A percentile compares a stretch with the other conserved stretches of the same genome.
These are phyloP conservation scores for Brachyptera risi DNA, from an alignment of 2,888 invertebrate species.

Conservation along the genomic window DNA sequence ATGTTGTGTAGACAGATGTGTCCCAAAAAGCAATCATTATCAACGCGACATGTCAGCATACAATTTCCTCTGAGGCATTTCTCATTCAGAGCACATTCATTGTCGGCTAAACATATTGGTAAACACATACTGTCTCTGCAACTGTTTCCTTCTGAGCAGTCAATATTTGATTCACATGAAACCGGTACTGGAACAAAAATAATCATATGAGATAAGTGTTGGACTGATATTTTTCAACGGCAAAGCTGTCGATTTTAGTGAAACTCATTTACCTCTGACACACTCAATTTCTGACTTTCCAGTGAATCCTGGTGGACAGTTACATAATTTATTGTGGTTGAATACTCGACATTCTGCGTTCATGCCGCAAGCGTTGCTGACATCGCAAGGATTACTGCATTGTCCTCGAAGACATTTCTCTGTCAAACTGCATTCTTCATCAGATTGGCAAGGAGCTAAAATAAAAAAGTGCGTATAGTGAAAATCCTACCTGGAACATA, in stretches of 20 bases:
- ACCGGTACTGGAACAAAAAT: conserved; percentile 60
- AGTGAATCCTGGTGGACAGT: conserved; percentile 80
- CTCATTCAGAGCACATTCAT: conserved; percentile 84
- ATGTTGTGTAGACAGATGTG: conserved; percentile 83
- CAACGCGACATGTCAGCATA: conserved; percentile 81
- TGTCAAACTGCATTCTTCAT: conserved; percentile 73
- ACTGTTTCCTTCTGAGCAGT: conserved; percentile 66
- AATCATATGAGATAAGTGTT: not conserved
- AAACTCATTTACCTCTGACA: conserved; percentile 63
- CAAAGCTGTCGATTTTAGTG: not conserved
- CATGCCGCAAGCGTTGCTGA: conserved; percentile 74
- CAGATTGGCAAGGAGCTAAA: conserved; percentile 69
- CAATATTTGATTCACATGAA: conserved; percentile 63
- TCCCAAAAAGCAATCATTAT: conserved; percentile 88
- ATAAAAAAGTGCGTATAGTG: conserved; percentile 34
- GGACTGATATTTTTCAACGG: not conserved
- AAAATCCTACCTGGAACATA: conserved; percentile 10
- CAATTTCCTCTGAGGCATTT: conserved; percentile 80
- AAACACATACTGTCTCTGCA: conserved; percentile 82
- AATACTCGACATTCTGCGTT: conserved; percentile 72
- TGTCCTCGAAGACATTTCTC: conserved; percentile 80
- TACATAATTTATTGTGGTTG: conserved; percentile 73
- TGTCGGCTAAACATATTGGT: conserved; percentile 69
- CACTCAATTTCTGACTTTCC: conserved; percentile 81
- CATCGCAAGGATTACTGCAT: conserved; percentile 74